A percentile compares a stretch with the other conserved stretches of the same genome.
These are phyloP conservation scores for Actenoides hombroni DNA, from an alignment of 2,113 vertebrate genomes.

Conservation along the genomic window DNA sequence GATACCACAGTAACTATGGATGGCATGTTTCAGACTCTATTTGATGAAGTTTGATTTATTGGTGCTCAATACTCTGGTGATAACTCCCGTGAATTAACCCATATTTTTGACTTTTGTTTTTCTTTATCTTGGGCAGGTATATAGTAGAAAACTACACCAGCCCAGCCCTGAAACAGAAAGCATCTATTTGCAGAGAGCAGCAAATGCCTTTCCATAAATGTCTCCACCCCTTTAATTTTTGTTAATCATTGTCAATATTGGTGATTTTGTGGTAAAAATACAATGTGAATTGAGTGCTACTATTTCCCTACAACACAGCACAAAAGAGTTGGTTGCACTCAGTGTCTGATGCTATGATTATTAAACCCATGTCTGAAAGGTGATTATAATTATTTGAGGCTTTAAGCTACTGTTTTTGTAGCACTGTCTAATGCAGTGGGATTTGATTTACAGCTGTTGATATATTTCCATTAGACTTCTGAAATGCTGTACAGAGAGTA, in stretches of 20 bases:
- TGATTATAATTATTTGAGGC: not conserved
- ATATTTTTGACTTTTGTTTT: not conserved
- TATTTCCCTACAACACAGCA: not conserved
- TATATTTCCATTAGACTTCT: not conserved
- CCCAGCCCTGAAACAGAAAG: not conserved
- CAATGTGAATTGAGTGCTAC: not conserved
- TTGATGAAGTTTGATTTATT: not conserved
- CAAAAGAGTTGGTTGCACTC: not conserved
- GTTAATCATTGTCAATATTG: not conserved
- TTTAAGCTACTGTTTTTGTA: not conserved
- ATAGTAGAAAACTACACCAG: not conserved
- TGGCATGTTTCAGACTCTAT: not conserved
- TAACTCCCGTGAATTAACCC: not conserved
- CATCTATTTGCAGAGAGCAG: not conserved
- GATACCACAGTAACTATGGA: not conserved
- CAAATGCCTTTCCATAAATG: not conserved
- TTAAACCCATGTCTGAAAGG: not conserved
- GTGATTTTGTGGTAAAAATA: not conserved
- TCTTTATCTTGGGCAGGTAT: not conserved
- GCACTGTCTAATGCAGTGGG: not conserved
- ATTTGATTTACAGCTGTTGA: not conserved
- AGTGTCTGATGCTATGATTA: not conserved
- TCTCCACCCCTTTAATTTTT: not conserved
- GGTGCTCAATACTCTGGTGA: not conserved
- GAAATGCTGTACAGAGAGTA: not conserved